phyloP scores from a whole-genome alignment of 2,888 invertebrate genomes.

The Cheilosia vernalis region DNA sequence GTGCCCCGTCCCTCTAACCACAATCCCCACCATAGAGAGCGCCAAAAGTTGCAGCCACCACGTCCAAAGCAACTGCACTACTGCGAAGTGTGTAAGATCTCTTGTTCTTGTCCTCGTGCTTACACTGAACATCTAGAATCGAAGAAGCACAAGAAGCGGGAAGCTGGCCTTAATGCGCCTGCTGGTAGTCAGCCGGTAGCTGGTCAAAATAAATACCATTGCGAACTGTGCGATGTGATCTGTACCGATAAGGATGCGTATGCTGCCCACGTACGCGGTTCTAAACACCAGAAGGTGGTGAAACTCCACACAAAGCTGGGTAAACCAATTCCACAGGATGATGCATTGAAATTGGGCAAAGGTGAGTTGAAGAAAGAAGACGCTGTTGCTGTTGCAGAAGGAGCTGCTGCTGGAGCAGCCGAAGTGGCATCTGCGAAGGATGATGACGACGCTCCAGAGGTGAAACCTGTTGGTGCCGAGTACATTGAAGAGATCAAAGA shows the following conservation, averaged over 20 bases:
- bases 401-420: conserved; percentile 5
- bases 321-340: conserved; percentile 96
- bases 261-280: conserved; percentile 96
- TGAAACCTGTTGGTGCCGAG: conserved; percentile 95
- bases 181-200: conserved; percentile 85
- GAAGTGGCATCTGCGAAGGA: conserved; percentile 75
- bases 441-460: conserved; percentile 85
- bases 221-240: conserved; percentile 98
- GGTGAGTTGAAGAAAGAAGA: conserved; percentile 57
- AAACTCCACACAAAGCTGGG: conserved; percentile 97
- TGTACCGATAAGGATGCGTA: conserved; percentile 98
- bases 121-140: conserved; percentile 97
- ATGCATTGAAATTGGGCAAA: conserved; percentile 90
- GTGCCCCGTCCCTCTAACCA: conserved; percentile 82
- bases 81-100: conserved; percentile 98
- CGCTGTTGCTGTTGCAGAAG: conserved; percentile 13
- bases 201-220: conserved; percentile 86
- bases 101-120: conserved; percentile 95
- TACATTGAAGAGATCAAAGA: conserved; percentile 97
- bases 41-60: conserved; percentile 81
- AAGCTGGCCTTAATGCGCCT: conserved; percentile 89
- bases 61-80: conserved; percentile 96
- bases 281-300: conserved; percentile 97
- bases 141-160: conserved; percentile 98
- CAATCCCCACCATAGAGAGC: conserved; percentile 83